These are phyloP conservation scores for Aleiodes testaceus DNA, from an alignment of 2,888 invertebrate species.

Conservation along the genomic window DNA sequence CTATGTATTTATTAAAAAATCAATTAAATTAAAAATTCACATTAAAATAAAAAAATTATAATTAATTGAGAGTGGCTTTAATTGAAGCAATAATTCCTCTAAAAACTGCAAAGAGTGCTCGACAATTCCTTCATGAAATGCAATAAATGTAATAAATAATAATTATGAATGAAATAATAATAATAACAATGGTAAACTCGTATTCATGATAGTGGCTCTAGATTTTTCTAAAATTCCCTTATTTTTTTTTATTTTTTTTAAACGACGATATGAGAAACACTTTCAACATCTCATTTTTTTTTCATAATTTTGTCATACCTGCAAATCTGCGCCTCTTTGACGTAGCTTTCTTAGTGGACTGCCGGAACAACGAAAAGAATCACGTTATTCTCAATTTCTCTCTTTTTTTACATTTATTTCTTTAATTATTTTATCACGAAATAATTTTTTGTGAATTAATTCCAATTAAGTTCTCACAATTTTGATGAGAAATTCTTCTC, in stretches of 20 bases:
- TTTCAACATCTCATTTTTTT: slow-evolving; percentile 52
- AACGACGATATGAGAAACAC: slow-evolving; percentile 51
- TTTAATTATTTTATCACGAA: slow-evolving; percentile 1
- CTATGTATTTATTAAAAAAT: too few species aligned
- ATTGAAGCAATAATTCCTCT: slow-evolving; percentile 49
- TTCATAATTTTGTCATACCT: slow-evolving; percentile 66
- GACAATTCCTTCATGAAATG: slow-evolving; percentile 42
- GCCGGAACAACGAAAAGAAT: slow-evolving; percentile 70
- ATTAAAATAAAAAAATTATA: background rate
- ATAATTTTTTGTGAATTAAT: slow-evolving; percentile 8
- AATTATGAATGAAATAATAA: slow-evolving; percentile 33
- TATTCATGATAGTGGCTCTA: slow-evolving; percentile 33
- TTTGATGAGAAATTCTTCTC: background rate
- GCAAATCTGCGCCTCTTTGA: slow-evolving; percentile 71
- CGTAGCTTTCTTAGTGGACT: slow-evolving; percentile 71
- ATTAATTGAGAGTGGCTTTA: slow-evolving; percentile 55
- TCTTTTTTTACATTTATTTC: slow-evolving; percentile 22
- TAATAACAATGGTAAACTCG: slow-evolving; percentile 32
- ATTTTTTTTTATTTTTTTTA: slow-evolving; percentile 43
- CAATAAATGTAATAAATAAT: slow-evolving; percentile 38
- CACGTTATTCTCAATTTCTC: too few species aligned
- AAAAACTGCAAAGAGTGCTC: slow-evolving; percentile 47
- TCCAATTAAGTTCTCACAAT: background rate
- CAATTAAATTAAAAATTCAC: too few species aligned
- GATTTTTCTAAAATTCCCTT: slow-evolving; percentile 31